Evolutionary conservation across 2,797 vertebrate species (phyloP).

Genomic region (Manis javanica): DNA sequence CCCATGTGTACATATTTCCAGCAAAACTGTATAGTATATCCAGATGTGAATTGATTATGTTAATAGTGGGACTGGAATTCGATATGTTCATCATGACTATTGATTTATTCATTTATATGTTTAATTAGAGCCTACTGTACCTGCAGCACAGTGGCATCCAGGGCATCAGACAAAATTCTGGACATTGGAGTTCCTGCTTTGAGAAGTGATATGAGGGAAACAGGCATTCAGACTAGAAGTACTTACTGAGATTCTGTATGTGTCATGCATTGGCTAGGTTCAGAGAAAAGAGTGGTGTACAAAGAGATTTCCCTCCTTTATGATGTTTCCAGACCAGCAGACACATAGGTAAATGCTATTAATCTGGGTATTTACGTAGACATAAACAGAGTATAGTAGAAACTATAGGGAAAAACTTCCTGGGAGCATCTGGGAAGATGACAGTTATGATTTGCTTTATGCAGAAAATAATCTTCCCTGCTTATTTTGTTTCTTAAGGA

Average conservation of each 20-base stretch:
- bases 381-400: neutral
- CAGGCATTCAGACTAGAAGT: neutral
- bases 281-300: neutral
- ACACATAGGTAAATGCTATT: neutral
- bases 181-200: neutral
- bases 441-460: slow-evolving; percentile 14
- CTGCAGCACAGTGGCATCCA: neutral
- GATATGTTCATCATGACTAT: neutral
- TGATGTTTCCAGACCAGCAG: neutral
- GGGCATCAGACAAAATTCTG: neutral
- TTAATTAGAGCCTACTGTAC: neutral
- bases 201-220: neutral
- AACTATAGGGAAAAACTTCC: neutral
- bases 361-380: neutral
- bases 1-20: neutral
- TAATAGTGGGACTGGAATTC: neutral
- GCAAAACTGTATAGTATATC: neutral
- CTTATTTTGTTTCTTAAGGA: neutral
- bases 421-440: neutral
- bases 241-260: neutral
- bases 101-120: neutral
- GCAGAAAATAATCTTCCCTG: neutral
- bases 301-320: too few relatives aligned
- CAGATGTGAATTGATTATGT: neutral
- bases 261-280: neutral